phyloP scores from a whole-genome alignment of 2,888 invertebrate species.

The Erynnis tages region DNA sequence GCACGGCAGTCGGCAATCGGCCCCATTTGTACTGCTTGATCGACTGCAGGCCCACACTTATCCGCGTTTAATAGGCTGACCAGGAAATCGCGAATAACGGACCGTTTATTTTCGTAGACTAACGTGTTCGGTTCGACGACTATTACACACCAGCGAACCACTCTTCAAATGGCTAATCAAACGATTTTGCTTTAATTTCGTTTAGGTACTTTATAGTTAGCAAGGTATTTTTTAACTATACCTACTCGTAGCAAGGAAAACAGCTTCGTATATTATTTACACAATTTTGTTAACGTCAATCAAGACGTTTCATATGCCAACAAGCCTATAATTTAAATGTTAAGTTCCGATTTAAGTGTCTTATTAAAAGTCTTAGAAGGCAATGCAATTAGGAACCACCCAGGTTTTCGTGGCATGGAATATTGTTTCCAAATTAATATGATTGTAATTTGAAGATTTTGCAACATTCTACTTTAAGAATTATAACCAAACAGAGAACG shows the following conservation, averaged over 20 bases:
- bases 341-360: conserved; percentile 41
- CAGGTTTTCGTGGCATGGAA: conserved; percentile 55
- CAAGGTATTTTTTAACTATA: too few relatives aligned
- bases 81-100: conserved; percentile 61
- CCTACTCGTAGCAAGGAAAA: not conserved
- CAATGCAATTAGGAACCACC: conserved; percentile 52
- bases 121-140: conserved; percentile 31
- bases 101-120: conserved; percentile 59
- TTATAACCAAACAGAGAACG: too few relatives aligned
- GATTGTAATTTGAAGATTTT: conserved; percentile 7
- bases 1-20: conserved; percentile 41
- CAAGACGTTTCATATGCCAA: conserved; percentile 38
- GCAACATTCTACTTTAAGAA: too few relatives aligned
- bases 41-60: conserved; percentile 63
- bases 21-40: conserved; percentile 61
- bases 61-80: conserved; percentile 64
- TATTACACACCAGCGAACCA: conserved; percentile 31
- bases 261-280: conserved; percentile 24
- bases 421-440: conserved; percentile 43
- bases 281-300: conserved; percentile 45
- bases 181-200: not conserved
- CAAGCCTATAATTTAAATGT: conserved; percentile 51
- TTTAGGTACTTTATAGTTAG: too few relatives aligned
- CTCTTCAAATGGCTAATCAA: not conserved
- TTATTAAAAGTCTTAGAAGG: conserved; percentile 45